Conservation (phyloP, 2,888 invertebrate species). For the Timandra comae region DNA sequence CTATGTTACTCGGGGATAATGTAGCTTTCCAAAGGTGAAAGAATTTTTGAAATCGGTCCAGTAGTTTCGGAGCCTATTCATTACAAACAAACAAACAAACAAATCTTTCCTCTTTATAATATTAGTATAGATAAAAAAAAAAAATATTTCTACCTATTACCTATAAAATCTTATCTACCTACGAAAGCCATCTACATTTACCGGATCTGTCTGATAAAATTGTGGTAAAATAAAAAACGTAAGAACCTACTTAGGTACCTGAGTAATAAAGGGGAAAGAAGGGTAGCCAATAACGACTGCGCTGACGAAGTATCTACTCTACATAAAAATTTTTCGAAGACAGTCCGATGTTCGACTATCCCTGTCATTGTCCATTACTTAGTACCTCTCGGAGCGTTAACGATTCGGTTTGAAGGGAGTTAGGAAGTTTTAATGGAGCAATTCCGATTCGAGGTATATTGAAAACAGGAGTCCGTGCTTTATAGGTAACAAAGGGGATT, state of each 20-base stretch:
- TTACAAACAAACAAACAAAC: too few species aligned
- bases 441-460: conserved; percentile 57
- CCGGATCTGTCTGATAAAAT: conserved; percentile 1
- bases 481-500: too few species aligned
- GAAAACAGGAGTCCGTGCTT: conserved; percentile 45
- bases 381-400: conserved; percentile 38
- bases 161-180: background rate
- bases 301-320: conserved; percentile 8
- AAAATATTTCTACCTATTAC: too few species aligned
- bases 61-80: too few species aligned
- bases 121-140: too few species aligned
- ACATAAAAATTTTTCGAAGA: conserved; percentile 7
- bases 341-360: conserved; percentile 21
- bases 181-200: background rate
- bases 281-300: conserved; percentile 10
- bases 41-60: too few species aligned
- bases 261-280: conserved; percentile 11
- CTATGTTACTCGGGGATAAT: too few species aligned
- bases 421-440: conserved; percentile 61
- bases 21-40: too few species aligned
- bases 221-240: conserved; percentile 4
- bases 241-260: conserved; percentile 8
- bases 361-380: conserved; percentile 37
- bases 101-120: too few species aligned
- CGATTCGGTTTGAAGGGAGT: conserved; percentile 45